Percentiles rank a stretch among this genome's conserved stretches.
phyloP scores from a whole-genome alignment of 2,888 invertebrate genomes.

The Magallana nippona region DNA sequence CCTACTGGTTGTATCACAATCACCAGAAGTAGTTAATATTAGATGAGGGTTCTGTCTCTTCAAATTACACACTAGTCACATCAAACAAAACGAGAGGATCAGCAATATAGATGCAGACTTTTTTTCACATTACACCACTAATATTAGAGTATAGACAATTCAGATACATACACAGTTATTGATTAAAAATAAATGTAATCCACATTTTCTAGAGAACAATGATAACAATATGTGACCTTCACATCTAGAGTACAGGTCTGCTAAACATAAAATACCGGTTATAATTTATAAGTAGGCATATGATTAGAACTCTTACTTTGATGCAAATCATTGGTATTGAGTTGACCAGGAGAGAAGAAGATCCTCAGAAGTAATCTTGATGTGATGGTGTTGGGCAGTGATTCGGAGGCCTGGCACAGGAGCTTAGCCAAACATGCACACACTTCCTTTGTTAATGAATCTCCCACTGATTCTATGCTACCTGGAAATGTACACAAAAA shows the following conservation, averaged over 20 bases:
- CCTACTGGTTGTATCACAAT: no score
- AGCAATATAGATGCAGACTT: no score
- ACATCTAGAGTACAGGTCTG: neutral
- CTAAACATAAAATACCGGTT: neutral
- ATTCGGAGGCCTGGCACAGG: neutral
- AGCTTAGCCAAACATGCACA: neutral
- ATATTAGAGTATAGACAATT: no score
- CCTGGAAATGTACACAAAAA: neutral
- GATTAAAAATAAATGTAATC: no score
- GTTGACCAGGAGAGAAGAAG: constrained; percentile 20
- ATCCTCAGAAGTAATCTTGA: constrained; percentile 15
- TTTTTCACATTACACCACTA: no score
- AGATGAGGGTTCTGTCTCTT: no score
- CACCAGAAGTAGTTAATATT: no score
- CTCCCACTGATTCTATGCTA: neutral
- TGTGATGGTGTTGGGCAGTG: neutral
- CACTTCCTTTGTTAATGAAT: constrained; percentile 19
- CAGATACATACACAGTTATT: no score
- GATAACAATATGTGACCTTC: no score
- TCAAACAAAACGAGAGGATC: no score
- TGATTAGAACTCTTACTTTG: constrained; percentile 2
- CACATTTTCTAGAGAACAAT: no score
- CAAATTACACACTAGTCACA: no score
- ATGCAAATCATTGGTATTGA: constrained; percentile 21
- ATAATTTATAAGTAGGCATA: neutral